Conservation (phyloP, 2,888 invertebrate species). For the Rhamnusium bicolor region DNA sequence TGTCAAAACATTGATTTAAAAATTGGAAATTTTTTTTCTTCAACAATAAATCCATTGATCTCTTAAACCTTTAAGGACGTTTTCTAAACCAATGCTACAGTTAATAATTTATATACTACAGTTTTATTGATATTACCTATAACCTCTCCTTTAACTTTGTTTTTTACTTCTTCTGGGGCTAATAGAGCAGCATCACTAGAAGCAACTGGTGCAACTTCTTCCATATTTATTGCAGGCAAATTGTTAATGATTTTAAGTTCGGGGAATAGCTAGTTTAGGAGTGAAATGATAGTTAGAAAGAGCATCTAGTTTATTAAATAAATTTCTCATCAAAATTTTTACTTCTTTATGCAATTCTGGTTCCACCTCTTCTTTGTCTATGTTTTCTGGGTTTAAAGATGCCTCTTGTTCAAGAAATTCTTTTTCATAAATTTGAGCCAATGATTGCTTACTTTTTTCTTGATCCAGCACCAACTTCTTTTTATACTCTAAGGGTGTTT, state of each 20-base stretch:
- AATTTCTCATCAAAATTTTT: slow-evolving; percentile 79
- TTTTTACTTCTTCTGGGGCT: slow-evolving; percentile 93
- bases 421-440: slow-evolving; percentile 95
- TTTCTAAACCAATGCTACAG: no score
- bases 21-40: no score
- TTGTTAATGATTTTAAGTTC: slow-evolving; percentile 94
- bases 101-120: not conserved
- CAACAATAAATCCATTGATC: no score
- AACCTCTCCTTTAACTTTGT: slow-evolving; percentile 73
- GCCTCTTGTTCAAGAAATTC: slow-evolving; percentile 83
- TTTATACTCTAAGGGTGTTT: slow-evolving; percentile 87
- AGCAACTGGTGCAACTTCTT: slow-evolving; percentile 95
- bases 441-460: slow-evolving; percentile 93
- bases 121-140: no score
- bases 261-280: slow-evolving; percentile 87
- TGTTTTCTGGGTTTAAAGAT: slow-evolving; percentile 73
- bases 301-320: slow-evolving; percentile 92
- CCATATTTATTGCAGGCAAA: slow-evolving; percentile 91
- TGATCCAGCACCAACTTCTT: slow-evolving; percentile 92
- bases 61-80: no score
- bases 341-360: slow-evolving; percentile 87
- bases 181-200: slow-evolving; percentile 87
- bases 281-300: slow-evolving; percentile 96
- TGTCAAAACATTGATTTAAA: no score
- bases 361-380: slow-evolving; percentile 77